Percentiles rank a stretch among this genome's conserved stretches.
Conservation (phyloP, 2,113 vertebrate species). For the Potamarius usumacintae region DNA sequence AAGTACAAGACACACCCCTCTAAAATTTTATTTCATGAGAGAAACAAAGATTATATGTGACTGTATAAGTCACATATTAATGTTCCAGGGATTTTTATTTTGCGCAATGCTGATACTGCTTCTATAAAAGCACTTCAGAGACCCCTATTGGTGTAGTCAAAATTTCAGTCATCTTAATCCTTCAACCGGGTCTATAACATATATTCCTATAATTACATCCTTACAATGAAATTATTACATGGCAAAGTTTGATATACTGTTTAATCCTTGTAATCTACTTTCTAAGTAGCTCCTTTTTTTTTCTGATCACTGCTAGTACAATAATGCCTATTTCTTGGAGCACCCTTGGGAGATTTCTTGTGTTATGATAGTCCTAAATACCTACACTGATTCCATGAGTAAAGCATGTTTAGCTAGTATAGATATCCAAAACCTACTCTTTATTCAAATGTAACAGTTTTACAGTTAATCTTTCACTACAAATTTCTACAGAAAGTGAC, state of each 20-base stretch:
- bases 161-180: not conserved
- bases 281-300: not conserved
- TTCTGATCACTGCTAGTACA: not conserved
- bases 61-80: not conserved
- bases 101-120: not conserved
- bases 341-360: not conserved
- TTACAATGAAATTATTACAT: slow-evolving; percentile 6
- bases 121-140: not conserved
- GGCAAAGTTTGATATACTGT: not conserved
- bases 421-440: not conserved
- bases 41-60: no score
- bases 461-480: not conserved
- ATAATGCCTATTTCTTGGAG: not conserved
- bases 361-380: not conserved
- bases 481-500: not conserved
- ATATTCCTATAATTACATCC: not conserved
- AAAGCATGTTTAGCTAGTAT: not conserved
- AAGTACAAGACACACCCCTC: not conserved
- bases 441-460: not conserved
- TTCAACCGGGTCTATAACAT: not conserved
- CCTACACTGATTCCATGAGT: not conserved
- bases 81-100: not conserved
- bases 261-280: not conserved
- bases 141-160: not conserved
- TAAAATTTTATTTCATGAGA: not conserved